Evolutionary conservation across 2,888 invertebrate species (phyloP), one percentile per base, ranked within the genome.

Genomic region (Volucella inanis): DNA sequence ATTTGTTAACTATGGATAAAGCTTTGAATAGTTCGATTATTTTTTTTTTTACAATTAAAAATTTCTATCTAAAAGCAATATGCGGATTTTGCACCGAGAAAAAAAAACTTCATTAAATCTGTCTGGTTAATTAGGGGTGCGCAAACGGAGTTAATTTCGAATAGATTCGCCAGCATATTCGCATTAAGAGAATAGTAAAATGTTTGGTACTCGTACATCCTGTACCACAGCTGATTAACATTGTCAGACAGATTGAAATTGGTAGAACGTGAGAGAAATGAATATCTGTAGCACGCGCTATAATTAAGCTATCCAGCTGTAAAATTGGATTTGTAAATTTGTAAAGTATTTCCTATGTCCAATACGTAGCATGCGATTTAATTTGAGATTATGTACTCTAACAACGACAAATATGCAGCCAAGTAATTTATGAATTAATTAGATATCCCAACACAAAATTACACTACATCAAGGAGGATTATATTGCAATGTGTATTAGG

Each of bases 281-380:
- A 76, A 76, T 76, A 76, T 71, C 71, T 54, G 61, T 45, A 65
- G 64, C 65, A 22, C 22, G 38, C 50, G 59, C 68, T 54, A 59
- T 41, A 71, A 50, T 61, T 54, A 70, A 80, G 71, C 71, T 71
- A 55, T 72, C 76, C 76, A 76, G 80, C 80, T 67, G 84, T 31
- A 85, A 85, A 85, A 85, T 85, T 85, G 84, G 76, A 85, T 85
- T 84, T 80, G 84, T 76, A 84, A 84, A 84, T 84, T 85, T 71
- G 84, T 68, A 65, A 80, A 80, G 54, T 78, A 75, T 65, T 84
- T 84, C 61, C 43, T 18, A 47, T 67, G 80, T 76, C 61, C 71
- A 62, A 43, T 74, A 54, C 61, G 61, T 43, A 59, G 80, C 22
- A 22, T 22, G 3, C 75, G 80, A 80, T 80, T 85, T 85, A 85